Base-by-base conservation (phyloP, 2,113 vertebrate species). In the Megaceryle maxima region DNA sequence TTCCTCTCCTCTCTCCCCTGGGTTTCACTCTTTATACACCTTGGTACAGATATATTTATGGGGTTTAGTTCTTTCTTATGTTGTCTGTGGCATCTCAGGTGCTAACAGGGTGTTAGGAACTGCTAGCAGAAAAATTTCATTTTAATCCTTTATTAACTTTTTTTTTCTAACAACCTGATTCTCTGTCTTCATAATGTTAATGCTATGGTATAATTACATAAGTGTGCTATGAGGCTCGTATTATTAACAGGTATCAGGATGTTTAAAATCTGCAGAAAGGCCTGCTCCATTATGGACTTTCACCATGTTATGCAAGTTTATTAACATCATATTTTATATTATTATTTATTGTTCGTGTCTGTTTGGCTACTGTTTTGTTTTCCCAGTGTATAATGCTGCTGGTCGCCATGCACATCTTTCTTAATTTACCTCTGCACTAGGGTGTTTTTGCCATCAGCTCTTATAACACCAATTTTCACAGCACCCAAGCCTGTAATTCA, bases 51-150 rank as follows among this genome's bases (percentile, higher is more conserved):
- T 33, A 20, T 3, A 41, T 35, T 46, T 35, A 13, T 8, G 12
- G n/a, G 1, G 8, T 66, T 59, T 59, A 18, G n/a, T n/a, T 72
- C 9, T 41, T 43, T 25, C 29, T 51, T 25, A 41, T 0, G 0
- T 33, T 29, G 28, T 2, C 35, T 63, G 48, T 55, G 78, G 79
- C 39, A 50, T 68, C 55, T 35, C 41, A 51, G 80, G 57, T 53
- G 63, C 8, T 66, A 46, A 37, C 29, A 66, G 35, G 24, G 28
- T 28, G 16, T 37, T 21, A 16, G 41, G 56, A 56, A 39, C 35
- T 1, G 0, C 74, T 56, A 55, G 26, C 33, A 51, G 29, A 29
- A 67, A 74, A 57, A 29, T 8, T 6, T 43, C 2, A 21, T 48
- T 90, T 72, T 24, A 28, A 37, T 44, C 86, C 16, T 53, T 35